A percentile compares a stretch with the other conserved stretches of the same genome.
Evolutionary conservation across 2,888 invertebrate genomes (phyloP).

Genomic region (Tromatobia lineatoria): DNA sequence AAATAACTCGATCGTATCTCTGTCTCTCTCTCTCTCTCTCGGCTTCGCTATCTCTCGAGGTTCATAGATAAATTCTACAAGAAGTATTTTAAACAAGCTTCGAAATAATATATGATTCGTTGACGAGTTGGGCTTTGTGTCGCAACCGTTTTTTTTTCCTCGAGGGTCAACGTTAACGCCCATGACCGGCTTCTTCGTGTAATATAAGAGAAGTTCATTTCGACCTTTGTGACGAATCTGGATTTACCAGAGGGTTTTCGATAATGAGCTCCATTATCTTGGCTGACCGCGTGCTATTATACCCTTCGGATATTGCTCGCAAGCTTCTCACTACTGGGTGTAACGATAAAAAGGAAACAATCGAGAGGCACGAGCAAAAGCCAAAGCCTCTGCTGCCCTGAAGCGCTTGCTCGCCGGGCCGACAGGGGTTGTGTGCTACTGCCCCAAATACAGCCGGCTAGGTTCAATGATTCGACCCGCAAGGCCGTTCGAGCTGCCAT

Average conservation of each 20-base stretch:
- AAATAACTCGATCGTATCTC: slow-evolving; percentile 37
- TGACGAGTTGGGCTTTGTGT: slow-evolving; percentile 30
- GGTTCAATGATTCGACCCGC: slow-evolving; percentile 73
- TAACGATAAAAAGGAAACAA: slow-evolving; percentile 31
- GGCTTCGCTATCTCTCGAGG: too few relatives aligned
- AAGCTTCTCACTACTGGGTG: neutral
- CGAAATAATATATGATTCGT: slow-evolving; percentile 43
- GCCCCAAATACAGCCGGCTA: slow-evolving; percentile 71
- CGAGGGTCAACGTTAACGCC: slow-evolving; percentile 67
- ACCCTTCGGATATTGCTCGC: slow-evolving; percentile 3
- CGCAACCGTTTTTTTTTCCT: slow-evolving; percentile 53
- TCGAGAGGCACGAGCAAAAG: slow-evolving; percentile 24
- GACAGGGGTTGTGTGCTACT: slow-evolving; percentile 73
- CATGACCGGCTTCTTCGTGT: slow-evolving; percentile 60
- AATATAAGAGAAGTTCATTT: slow-evolving; percentile 26
- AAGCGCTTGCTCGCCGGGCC: slow-evolving; percentile 67
- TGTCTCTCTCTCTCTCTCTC: neutral
- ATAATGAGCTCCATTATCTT: slow-evolving; percentile 1
- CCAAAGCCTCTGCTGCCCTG: slow-evolving; percentile 55
- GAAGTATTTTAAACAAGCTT: slow-evolving; percentile 5
- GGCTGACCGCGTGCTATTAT: neutral
- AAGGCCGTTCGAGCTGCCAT: slow-evolving; percentile 63
- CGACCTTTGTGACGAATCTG: slow-evolving; percentile 57
- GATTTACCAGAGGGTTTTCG: slow-evolving; percentile 8
- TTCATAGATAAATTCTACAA: slow-evolving; percentile 7